Evolutionary conservation across 1,140 invertebrate genomes (phyloP), one percentile per base, ranked within the genome.

Genomic region (Neodiprion fabricii): DNA sequence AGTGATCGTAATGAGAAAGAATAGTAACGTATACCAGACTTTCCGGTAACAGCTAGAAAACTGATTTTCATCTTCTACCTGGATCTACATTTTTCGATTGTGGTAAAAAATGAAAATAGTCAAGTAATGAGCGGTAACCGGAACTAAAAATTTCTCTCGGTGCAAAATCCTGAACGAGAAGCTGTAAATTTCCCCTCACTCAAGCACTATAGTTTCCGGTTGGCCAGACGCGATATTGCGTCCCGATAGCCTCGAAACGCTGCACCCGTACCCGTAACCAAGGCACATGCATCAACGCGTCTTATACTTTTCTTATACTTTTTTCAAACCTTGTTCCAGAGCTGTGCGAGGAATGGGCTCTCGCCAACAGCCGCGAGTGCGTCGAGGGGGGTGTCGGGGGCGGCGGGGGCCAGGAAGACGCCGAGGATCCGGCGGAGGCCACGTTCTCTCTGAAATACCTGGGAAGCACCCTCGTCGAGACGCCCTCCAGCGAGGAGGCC

Each of bases 311-410:
- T 65, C 14, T 76, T 9, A 48, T 72, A 69, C 12, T 40, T 76
- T 74, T 74, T 76, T 73, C 76, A 79, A 80, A 76, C 78, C 75
- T 91, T 90, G n/a, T 17, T 14, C 3, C 89, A 96, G 95, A 96
- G 85, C 83, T 96, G 49, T 91, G 91, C 76, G 95, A 96, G 86
- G 94, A 95, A 85, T 94, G 93, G 91, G 92, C 92, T 21, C 87
- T 94, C 67, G 91, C 91, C n/a, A 92, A 86, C 73, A 88, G 85
- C 75, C 89, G 90, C 23, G 87, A 91, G 73, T 90, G 91, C 77
- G 91, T 91, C 40, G 92, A 93, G 73, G 90, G 91, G 71, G 90
- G 89, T 4, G 90, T 91, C 23, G 89, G 90, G 72, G 88, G 90
- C 73, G 80, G 87, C 8, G 89, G 89, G 53, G 85, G 87, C 17